Evolutionary conservation across 1,140 invertebrate genomes (phyloP).

Genomic region (Drosophila oshimai): DNA sequence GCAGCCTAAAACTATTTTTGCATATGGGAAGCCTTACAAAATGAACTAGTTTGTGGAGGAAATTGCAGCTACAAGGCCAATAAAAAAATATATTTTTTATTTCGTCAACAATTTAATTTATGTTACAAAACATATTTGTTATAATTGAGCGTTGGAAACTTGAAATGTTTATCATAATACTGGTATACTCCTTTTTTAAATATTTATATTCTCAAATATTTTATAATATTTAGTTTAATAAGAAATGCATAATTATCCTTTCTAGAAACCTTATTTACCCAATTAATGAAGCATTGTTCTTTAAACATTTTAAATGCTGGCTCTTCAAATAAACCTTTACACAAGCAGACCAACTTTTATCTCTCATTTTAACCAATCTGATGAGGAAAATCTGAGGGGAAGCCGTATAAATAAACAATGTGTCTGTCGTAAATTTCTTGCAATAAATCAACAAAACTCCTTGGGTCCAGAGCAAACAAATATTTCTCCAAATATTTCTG

Average conservation of each 20-base stretch:
- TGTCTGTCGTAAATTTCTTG: slow-evolving; percentile 14
- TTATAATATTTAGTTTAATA: background rate
- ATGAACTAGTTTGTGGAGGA: too few species aligned
- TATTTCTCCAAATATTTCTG: slow-evolving; percentile 28
- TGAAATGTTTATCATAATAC: too few species aligned
- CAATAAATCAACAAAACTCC: slow-evolving; percentile 33
- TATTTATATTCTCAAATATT: too few species aligned
- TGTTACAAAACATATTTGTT: too few species aligned
- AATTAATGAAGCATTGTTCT: slow-evolving; percentile 4
- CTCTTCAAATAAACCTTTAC: background rate
- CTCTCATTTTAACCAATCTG: background rate
- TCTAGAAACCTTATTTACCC: background rate
- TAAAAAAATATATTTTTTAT: too few species aligned
- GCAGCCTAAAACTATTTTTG: background rate
- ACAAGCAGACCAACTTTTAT: background rate
- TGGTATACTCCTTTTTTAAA: too few species aligned
- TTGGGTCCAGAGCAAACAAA: slow-evolving; percentile 6
- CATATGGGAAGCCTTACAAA: background rate
- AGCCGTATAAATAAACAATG: slow-evolving; percentile 11
- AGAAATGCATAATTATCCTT: background rate
- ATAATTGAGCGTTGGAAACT: too few species aligned
- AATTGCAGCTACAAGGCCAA: too few species aligned
- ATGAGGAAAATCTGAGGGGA: background rate
- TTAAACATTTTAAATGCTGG: slow-evolving; percentile 16
- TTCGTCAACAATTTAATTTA: too few species aligned